Base-by-base conservation (phyloP, 2,797 vertebrate species). In the Takifugu rubripes region DNA sequence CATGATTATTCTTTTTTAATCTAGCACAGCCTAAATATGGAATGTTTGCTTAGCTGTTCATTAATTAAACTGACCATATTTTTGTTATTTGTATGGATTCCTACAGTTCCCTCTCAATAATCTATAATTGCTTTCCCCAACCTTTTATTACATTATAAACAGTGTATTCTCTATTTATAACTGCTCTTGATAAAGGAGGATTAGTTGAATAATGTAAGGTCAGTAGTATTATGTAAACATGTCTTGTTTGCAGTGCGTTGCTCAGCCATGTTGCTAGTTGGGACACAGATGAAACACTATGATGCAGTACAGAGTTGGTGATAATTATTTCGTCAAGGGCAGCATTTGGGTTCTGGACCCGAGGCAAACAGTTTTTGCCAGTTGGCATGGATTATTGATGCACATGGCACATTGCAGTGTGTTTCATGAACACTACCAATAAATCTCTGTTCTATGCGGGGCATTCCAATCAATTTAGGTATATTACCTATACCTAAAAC, bases 61-160 rank as follows among this genome's bases (percentile, higher is more conserved):
- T 40, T 40, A 40, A 40, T 40, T 40, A 40, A 40, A 40, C 42
- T 55, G 52, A n/a, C 14, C 43, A 54, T 55, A 68, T 63, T 70
- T 63, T 56, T 45, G 70, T 79, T 70, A 61, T 60, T 64, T 68
- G 25, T 72, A 54, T 63, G 40, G 66, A 70, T 74, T 79, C 70
- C 60, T 33, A 61, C 44, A 5, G 25, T 44, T 59, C 52, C 48
- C 58, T 50, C 54, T 57, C 42, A 63, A 31, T 55, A 56, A 67
- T 73, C 70, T 66, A 21, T 66, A 57, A 71, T 59, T 3, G 54
- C 44, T 48, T 61, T 49, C 40, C n/a, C 49, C 16, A 61, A 66
- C 24, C 21, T 72, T 70, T 77, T 56, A 68, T 55, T 55, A 25
- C 17, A 45, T 44, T 68, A 25, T 27, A 42, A 21, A 25, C 14